Percentiles rank a stretch among this genome's conserved stretches.
These are phyloP conservation scores for Nomia melanderi DNA, from an alignment of 1,140 invertebrate genomes.

Conservation along the genomic window DNA sequence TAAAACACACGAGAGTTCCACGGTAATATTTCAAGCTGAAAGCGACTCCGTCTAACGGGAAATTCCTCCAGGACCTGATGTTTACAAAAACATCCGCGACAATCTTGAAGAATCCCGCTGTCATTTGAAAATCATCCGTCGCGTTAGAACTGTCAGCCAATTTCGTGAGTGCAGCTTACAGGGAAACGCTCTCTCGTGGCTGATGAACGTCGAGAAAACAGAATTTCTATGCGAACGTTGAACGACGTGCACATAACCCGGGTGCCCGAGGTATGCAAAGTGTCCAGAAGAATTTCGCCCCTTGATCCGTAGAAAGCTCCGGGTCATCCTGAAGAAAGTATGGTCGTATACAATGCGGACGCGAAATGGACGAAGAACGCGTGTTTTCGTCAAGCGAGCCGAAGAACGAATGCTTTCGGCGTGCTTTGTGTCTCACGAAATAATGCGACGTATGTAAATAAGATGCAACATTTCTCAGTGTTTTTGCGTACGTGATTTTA, in stretches of 20 bases:
- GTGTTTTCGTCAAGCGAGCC: neutral
- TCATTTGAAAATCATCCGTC: neutral
- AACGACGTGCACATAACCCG: too few species aligned
- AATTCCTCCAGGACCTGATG: too few species aligned
- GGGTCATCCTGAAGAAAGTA: slow-evolving; percentile 23
- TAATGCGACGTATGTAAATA: neutral
- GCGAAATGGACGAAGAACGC: neutral
- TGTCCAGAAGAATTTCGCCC: slow-evolving; percentile 13
- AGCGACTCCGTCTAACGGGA: too few species aligned
- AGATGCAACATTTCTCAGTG: too few species aligned
- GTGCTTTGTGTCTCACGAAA: neutral
- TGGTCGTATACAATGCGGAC: neutral
- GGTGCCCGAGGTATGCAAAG: neutral
- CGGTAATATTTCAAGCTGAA: too few species aligned
- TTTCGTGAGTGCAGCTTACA: too few species aligned
- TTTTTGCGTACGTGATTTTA: too few species aligned
- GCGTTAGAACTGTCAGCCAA: too few species aligned
- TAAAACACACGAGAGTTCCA: too few species aligned
- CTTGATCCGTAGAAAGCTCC: slow-evolving; percentile 3
- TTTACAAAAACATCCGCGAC: too few species aligned
- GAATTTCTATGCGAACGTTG: neutral
- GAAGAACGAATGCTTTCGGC: neutral
- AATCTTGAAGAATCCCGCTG: neutral
- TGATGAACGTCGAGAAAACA: too few species aligned
- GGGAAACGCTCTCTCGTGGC: neutral